A percentile compares a stretch with the other conserved stretches of the same genome.
phyloP scores from a whole-genome alignment of 2,888 invertebrate genomes.

The Sceliomorpha sp. region DNA sequence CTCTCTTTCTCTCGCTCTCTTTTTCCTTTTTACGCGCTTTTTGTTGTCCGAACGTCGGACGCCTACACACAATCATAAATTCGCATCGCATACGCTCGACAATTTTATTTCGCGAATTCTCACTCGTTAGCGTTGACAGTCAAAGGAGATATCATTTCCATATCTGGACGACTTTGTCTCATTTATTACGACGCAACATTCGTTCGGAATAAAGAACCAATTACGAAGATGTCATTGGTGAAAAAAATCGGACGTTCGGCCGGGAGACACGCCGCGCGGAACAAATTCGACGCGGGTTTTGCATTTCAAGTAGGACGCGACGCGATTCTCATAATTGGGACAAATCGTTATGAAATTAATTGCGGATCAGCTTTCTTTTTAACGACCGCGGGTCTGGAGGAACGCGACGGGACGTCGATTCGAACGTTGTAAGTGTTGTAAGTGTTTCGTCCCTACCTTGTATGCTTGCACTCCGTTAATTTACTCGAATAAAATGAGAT shows the following conservation, averaged over 20 bases:
- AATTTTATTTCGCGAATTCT: conserved; percentile 24
- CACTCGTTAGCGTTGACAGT: conserved; percentile 31
- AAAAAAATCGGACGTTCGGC: conserved; percentile 22
- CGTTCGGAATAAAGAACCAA: conserved; percentile 11
- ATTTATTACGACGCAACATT: conserved; percentile 20
- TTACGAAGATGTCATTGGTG: conserved; percentile 27
- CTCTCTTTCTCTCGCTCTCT: no score
- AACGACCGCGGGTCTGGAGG: no score
- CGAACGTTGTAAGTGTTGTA: no score
- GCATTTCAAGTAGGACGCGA: neutral
- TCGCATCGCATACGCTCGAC: conserved; percentile 21
- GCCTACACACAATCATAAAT: conserved; percentile 28
- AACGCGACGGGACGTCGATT: no score
- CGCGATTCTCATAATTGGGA: neutral
- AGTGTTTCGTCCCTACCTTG: no score
- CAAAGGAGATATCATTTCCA: conserved; percentile 44
- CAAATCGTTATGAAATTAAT: conserved; percentile 1
- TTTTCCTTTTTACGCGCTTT: no score
- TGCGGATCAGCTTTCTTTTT: neutral
- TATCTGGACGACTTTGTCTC: conserved; percentile 33
- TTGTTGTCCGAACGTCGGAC: neutral
- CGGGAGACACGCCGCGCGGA: neutral
- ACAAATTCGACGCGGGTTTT: conserved; percentile 7
- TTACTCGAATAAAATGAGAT: neutral
- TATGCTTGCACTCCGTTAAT: no score